Evolutionary conservation across 1,140 invertebrate genomes (phyloP), one percentile per base, ranked within the genome.

Genomic region (Philopotamus ludificatus): DNA sequence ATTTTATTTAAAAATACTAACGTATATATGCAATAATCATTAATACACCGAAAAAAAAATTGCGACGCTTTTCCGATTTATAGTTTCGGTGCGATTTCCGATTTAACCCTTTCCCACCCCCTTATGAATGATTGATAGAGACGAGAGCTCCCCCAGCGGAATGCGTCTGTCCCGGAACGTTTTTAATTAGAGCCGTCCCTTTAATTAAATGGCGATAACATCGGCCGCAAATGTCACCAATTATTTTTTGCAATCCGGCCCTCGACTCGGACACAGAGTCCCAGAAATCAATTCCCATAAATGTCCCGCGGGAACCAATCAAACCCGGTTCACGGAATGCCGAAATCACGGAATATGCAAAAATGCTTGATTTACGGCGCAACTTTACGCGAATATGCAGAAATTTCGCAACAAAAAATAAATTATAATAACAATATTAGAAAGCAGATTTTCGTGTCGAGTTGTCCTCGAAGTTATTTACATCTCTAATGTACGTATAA

Each of bases 171-270:
- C 8, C 15, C 45, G 45, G 4, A 7, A 28, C 21, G 23, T 65
- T 65, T 47, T 65, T 65, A 65, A 65, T 65, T 65, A 65, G 59
- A 65, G 34, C 63, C 26, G 22, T 50, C 44, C n/a, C 55, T 41
- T 59, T 57, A 65, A 65, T 65, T 65, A 59, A 65, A 65, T 49
- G 41, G 45, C 63, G 63, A 59, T 65, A 65, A 60, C 55, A 9
- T 16, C 45, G n/a, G n/a, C 62, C 63, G 63, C 63, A 65, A 65
- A 65, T 59, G 63, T 65, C 55, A 65, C 63, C 63, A 25, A 65
- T 65, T 54, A 65, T 65, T 41, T 59, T 59, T 65, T 59, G 8
- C 45, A 7, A 8, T 20, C n/a, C 45, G 4, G 20, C 16, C 4
- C 20, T 47, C 45, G 15, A 20, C n/a, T n/a, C n/a, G n/a, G n/a